A percentile compares a stretch with the other conserved stretches of the same genome.
Conservation (phyloP, 2,888 invertebrate genomes). For the Pseudococcus longispinus region DNA sequence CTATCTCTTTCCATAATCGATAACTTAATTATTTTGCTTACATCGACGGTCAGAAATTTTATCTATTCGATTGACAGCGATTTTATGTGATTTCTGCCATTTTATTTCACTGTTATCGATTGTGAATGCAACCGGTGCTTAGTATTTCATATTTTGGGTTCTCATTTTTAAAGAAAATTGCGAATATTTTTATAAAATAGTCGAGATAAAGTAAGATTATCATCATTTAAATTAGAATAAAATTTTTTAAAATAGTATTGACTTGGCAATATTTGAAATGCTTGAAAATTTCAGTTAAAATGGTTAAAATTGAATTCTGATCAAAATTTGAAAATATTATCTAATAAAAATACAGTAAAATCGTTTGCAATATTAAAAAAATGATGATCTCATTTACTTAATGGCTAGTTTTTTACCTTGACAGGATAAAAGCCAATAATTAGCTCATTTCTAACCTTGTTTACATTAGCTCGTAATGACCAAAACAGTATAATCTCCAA, state of each 20-base stretch:
- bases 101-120: neutral
- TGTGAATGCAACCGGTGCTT: neutral
- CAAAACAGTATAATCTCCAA: neutral
- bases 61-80: neutral
- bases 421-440: neutral
- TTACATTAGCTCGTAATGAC: neutral
- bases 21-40: conserved; percentile 44
- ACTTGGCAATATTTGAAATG: too few relatives aligned
- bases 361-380: neutral
- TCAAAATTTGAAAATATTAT: too few relatives aligned
- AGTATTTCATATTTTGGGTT: neutral
- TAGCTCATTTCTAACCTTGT: neutral
- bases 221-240: neutral
- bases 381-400: conserved; percentile 8
- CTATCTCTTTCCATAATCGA: conserved; percentile 31
- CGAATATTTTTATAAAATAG: neutral
- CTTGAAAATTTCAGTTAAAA: too few relatives aligned
- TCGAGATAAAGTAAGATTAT: neutral
- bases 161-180: too few relatives aligned
- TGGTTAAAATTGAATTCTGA: too few relatives aligned
- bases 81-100: neutral
- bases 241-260: too few relatives aligned
- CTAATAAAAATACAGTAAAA: neutral
- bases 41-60: conserved; percentile 1
- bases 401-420: neutral